phyloP scores from a whole-genome alignment of 2,888 invertebrate genomes.

The Graphium colonna region DNA sequence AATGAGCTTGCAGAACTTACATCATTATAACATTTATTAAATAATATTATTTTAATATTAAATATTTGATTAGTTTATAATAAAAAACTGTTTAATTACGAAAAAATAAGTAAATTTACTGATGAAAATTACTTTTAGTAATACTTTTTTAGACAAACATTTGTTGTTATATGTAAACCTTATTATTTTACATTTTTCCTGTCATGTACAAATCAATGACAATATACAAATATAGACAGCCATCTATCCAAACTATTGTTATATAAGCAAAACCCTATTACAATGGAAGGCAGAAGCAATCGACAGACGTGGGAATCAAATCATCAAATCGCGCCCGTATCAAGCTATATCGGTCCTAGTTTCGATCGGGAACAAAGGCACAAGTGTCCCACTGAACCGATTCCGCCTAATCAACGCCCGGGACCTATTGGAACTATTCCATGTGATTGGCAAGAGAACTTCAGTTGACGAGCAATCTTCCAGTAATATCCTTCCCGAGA shows the following conservation, averaged over 20 bases:
- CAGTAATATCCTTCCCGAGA: conserved; percentile 73
- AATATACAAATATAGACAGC: too few relatives aligned
- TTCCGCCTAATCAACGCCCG: conserved; percentile 72
- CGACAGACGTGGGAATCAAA: background rate
- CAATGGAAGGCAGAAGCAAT: background rate
- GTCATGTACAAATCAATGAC: too few relatives aligned
- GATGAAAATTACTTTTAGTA: background rate
- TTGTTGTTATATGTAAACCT: too few relatives aligned
- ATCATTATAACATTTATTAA: too few relatives aligned
- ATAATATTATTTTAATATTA: too few relatives aligned
- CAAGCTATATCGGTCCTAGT: conserved; percentile 26
- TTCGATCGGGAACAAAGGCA: conserved; percentile 37
- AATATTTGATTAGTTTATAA: too few relatives aligned
- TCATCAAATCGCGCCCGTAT: conserved; percentile 17
- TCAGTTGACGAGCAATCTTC: conserved; percentile 76
- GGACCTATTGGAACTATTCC: conserved; percentile 35
- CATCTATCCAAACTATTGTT: too few relatives aligned
- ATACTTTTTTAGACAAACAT: too few relatives aligned
- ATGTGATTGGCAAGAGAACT: conserved; percentile 64
- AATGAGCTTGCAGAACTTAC: too few relatives aligned
- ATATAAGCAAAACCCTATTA: background rate
- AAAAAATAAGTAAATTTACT: too few relatives aligned
- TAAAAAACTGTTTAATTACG: too few relatives aligned
- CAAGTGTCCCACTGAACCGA: conserved; percentile 69
- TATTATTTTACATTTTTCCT: too few relatives aligned